Base-by-base conservation (phyloP, 1,140 invertebrate species). In the Pollicipes pollicipes region DNA sequence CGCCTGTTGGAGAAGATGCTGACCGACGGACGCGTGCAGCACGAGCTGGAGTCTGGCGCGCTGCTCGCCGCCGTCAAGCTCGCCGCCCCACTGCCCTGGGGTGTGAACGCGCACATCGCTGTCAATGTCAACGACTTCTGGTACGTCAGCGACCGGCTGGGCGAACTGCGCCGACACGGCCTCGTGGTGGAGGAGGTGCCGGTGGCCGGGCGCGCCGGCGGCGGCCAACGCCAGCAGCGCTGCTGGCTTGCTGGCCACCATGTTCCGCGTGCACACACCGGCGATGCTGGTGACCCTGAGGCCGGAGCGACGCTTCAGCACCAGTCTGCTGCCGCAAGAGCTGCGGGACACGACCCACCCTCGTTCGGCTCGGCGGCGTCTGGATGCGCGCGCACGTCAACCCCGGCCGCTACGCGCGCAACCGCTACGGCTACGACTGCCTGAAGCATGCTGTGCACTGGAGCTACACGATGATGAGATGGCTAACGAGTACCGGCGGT, bases 381-480 rank as follows among this genome's bases (percentile, higher is more conserved):
- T 78, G 77, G 77, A 73, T 78, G 3, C 71, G 72, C 30, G 75
- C 71, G 16, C 76, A 75, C 17, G 68, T 73, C 63, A 79, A 77
- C 69, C 78, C 78, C 27, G 78, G 78, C 17, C 71, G 76, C 13
- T 77, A 76, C 74, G 76, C 75, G 24, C 72, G 78, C n/a, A 78
- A 77, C 70, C 73, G 76, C 32, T 77, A 76, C 45, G 78, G 78
- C 2, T 69, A 68, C 66, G 73, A 75, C 64, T 75, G 74, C 10
- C 76, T 78, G 29, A 74, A 73, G 29, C 78, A 79, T 74, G 70
- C 29, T 26, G 72, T 70, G 13, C 72, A 73, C 27, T 73, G 72
- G 72, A 66, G 72, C 13, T 68, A 73, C 69, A 37, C 21, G 63
- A 31, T 16, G 30, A 30, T 67, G 21, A 28, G 26, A 66, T 72